Evolutionary conservation across 2,888 invertebrate species (phyloP).

Genomic region (Rhopalosiphum nymphaeae): DNA sequence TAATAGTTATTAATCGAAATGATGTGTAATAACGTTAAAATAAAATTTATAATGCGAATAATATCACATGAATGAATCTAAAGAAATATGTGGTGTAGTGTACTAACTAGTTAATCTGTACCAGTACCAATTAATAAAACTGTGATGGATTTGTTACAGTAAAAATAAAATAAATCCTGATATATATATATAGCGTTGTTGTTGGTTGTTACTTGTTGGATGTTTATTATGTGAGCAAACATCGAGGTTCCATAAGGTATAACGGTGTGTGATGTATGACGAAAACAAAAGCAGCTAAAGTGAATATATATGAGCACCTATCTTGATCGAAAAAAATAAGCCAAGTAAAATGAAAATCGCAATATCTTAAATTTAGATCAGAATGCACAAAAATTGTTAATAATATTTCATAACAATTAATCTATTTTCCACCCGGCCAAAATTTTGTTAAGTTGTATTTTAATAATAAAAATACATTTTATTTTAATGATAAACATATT

Average conservation of each 20-base stretch:
- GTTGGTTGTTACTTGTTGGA: background rate
- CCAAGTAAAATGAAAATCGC: background rate
- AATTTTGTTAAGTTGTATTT: background rate
- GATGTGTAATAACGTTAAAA: background rate
- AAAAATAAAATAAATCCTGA: background rate
- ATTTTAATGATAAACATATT: background rate
- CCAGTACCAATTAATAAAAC: background rate
- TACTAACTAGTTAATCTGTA: background rate
- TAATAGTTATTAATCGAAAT: background rate
- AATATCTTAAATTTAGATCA: background rate
- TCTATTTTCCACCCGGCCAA: background rate
- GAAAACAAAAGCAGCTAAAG: background rate
- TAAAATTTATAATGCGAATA: background rate
- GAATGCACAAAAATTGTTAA: background rate
- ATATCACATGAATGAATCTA: background rate
- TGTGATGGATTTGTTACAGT: background rate
- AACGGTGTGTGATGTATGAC: background rate
- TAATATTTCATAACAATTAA: background rate
- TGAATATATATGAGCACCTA: background rate
- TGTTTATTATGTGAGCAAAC: background rate
- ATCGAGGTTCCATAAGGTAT: background rate
- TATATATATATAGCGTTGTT: background rate
- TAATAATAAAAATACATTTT: background rate
- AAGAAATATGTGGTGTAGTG: background rate
- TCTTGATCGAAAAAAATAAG: background rate